Base-by-base conservation (phyloP, 1,140 invertebrate genomes). In the Drosophila pseudoobscura region DNA sequence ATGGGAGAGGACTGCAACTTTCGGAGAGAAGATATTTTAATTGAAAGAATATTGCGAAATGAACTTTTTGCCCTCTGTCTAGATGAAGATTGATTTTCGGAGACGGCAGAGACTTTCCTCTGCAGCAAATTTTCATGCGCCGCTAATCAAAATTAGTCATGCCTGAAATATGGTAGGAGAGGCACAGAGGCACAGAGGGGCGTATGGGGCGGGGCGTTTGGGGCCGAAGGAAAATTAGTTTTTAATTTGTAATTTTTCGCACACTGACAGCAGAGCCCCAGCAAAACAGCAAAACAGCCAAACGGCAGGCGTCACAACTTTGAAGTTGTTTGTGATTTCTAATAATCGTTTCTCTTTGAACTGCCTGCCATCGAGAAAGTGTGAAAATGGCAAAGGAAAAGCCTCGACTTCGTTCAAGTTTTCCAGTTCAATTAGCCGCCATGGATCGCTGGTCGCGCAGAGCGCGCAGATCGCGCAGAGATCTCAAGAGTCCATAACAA, bases 51-150 rank as follows among this genome's bases (percentile, higher is more conserved):
- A 72, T 63, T 59, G 50, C 65, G 65, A 62, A 60, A 58, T 75
- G 55, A 43, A 53, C 17, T 68, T 65, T 56, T 47, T 9, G 9
- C 29, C 15, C n/a, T 13, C 35, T 39, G 35, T 45, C 68, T 54
- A 4, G 35, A 88, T 82, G 84, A 89, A 71, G 84, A 88, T 89
- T 74, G 78, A 88, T 88, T 88, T 85, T 71, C 53, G 11, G 47
- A 26, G 11, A n/a, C 31, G 26, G 31, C 56, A 17, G 6, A 15
- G 11, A 29, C 53, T 47, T 44, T 49, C 22, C 39, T 24, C 20
- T 53, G 59, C 57, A 13, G 35, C 59, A 75, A 55, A 63, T 72
- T 63, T 63, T 44, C 45, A 57, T 50, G 59, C 78, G 61, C 58
- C 44, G 80, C 75, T 79, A 84, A 84, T 68, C 75, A 79, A 85